Evolutionary conservation across 1,140 invertebrate genomes (phyloP).

Genomic region (Phymorhynchus buccinoides): DNA sequence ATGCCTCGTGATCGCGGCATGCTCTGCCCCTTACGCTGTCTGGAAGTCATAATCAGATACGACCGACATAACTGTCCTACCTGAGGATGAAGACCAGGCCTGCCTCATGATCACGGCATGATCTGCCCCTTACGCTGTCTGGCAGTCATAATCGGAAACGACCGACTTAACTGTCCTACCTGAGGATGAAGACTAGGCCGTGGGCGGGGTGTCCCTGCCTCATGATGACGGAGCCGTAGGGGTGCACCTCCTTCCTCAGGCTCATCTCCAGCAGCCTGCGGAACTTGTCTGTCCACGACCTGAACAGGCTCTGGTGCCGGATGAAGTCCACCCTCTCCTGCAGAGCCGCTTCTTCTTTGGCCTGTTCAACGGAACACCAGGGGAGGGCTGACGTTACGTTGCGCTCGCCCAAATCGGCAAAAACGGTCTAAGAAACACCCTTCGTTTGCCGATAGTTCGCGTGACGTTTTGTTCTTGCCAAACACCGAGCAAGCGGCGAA

Average conservation of each 20-base stretch:
- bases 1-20: no score
- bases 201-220: conserved; percentile 61
- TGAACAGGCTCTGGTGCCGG: conserved; percentile 59
- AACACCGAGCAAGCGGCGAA: no score
- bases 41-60: not conserved
- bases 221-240: conserved; percentile 65
- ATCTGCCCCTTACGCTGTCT: no score
- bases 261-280: conserved; percentile 69
- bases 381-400: no score
- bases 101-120: no score
- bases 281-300: conserved; percentile 62
- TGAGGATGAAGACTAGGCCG: conserved; percentile 67
- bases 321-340: conserved; percentile 65
- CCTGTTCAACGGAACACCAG: conserved; percentile 47
- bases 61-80: not conserved
- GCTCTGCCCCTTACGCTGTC: not conserved
- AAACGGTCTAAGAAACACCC: no score
- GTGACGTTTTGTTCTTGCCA: no score
- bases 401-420: no score
- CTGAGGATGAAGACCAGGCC: not conserved
- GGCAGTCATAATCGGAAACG: no score
- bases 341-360: conserved; percentile 66
- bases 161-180: no score
- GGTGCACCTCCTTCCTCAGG: conserved; percentile 61
- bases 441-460: no score